A percentile compares a stretch with the other conserved stretches of the same genome.
Evolutionary conservation across 2,113 vertebrate genomes (phyloP).

Genomic region (Todiramphus saurophagus): DNA sequence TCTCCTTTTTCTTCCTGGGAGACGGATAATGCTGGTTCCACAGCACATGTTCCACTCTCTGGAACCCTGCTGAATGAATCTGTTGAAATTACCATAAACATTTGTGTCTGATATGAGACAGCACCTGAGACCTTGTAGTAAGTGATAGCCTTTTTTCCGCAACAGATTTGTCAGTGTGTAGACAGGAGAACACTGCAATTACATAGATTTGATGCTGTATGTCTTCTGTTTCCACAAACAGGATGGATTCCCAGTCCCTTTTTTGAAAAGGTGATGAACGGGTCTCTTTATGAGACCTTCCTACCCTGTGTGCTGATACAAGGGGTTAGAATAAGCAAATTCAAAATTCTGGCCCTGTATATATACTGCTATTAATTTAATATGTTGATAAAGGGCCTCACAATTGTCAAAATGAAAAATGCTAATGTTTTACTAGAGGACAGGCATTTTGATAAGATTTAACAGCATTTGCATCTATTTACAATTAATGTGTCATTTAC

Average conservation of each 20-base stretch:
- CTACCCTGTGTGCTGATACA: background rate
- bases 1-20: background rate
- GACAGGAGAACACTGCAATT: background rate
- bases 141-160: background rate
- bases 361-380: background rate
- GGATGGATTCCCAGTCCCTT: background rate
- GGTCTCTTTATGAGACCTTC: background rate
- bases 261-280: no score
- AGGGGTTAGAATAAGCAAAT: background rate
- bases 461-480: background rate
- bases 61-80: background rate
- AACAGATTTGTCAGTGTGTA: background rate
- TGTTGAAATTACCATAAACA: background rate
- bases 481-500: background rate
- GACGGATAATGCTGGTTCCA: background rate
- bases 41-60: background rate
- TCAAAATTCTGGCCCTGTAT: background rate
- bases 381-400: background rate
- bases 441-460: background rate
- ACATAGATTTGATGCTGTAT: background rate
- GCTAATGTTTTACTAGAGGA: background rate
- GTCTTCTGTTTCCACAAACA: background rate
- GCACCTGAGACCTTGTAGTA: background rate
- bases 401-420: background rate
- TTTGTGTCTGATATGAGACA: background rate